phyloP scores from a whole-genome alignment of 2,888 invertebrate species.

The Crematogaster levior region DNA sequence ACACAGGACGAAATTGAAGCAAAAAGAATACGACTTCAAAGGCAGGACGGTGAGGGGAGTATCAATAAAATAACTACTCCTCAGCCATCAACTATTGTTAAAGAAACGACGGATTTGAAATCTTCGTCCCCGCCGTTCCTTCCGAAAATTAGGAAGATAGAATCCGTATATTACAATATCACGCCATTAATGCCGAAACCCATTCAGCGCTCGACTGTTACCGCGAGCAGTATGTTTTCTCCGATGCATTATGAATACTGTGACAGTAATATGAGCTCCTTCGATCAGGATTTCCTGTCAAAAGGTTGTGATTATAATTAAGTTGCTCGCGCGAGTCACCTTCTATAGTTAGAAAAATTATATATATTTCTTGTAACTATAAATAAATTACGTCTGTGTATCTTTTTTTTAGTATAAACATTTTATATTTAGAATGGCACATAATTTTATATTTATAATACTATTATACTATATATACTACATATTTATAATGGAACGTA shows the following conservation, averaged over 20 bases:
- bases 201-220: not conserved
- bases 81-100: not conserved
- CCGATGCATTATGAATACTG: slow-evolving; percentile 48
- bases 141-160: slow-evolving; percentile 51
- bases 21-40: slow-evolving; percentile 41
- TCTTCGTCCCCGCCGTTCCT: not conserved
- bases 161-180: slow-evolving; percentile 39
- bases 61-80: not conserved
- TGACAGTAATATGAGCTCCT: slow-evolving; percentile 25
- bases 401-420: not conserved
- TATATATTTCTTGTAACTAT: not conserved
- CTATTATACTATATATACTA: no score
- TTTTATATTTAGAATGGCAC: no score
- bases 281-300: not conserved
- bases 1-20: slow-evolving; percentile 19
- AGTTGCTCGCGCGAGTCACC: not conserved
- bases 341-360: not conserved
- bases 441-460: no score
- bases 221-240: slow-evolving; percentile 46
- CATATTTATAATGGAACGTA: no score
- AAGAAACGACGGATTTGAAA: not conserved
- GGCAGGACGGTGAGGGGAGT: not conserved
- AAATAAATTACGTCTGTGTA: not conserved
- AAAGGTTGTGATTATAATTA: slow-evolving; percentile 56
- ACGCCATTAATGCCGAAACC: not conserved